phyloP scores from a whole-genome alignment of 2,888 invertebrate species.

The Luperina nickerlii region DNA sequence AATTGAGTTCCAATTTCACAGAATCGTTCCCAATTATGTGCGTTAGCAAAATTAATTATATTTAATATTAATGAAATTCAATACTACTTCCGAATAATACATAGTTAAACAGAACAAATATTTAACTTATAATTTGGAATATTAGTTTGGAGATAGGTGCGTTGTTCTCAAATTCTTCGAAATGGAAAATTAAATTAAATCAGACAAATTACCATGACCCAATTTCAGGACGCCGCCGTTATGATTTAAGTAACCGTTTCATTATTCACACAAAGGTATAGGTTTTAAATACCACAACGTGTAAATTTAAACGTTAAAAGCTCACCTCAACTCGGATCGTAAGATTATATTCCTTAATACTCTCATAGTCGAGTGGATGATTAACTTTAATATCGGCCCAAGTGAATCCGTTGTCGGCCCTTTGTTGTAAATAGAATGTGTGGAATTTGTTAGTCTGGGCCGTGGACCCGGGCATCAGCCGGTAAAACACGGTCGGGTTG shows the following conservation, averaged over 20 bases:
- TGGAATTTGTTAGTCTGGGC: slow-evolving; percentile 99
- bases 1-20: slow-evolving; percentile 36
- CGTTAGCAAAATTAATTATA: slow-evolving; percentile 35
- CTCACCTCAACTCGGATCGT: slow-evolving; percentile 98
- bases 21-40: slow-evolving; percentile 43
- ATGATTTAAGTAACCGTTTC: slow-evolving; percentile 10
- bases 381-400: slow-evolving; percentile 99
- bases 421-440: slow-evolving; percentile 98
- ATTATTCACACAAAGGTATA: slow-evolving; percentile 28
- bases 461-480: slow-evolving; percentile 98
- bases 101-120: slow-evolving; percentile 24
- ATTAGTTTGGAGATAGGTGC: neutral
- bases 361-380: slow-evolving; percentile 98
- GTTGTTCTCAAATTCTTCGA: slow-evolving; percentile 1
- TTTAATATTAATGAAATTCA: slow-evolving; percentile 36
- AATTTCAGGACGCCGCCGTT: slow-evolving; percentile 16
- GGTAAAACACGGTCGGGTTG: slow-evolving; percentile 98
- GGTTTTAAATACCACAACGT: slow-evolving; percentile 31
- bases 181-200: slow-evolving; percentile 27
- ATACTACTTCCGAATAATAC: slow-evolving; percentile 30
- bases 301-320: slow-evolving; percentile 38
- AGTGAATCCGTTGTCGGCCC: slow-evolving; percentile 97
- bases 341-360: slow-evolving; percentile 98
- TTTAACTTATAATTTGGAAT: slow-evolving; percentile 2
- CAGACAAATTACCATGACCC: slow-evolving; percentile 1